A percentile compares a stretch with the other conserved stretches of the same genome.
Evolutionary conservation across 2,888 invertebrate species (phyloP).

Genomic region (Xestoiulus laeticollis): DNA sequence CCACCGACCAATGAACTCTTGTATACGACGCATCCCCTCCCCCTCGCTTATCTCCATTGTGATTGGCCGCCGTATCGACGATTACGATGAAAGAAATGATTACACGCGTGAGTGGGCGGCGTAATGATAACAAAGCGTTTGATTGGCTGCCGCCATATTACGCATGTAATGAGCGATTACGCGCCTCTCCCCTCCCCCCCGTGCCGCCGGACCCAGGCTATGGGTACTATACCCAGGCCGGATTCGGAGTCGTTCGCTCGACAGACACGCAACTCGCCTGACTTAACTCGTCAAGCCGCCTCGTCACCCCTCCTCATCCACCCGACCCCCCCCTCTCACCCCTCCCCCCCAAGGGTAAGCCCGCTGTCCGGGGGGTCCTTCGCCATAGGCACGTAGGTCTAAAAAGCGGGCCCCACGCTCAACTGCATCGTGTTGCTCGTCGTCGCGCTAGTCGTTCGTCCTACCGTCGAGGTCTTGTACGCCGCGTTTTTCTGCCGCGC

Average conservation of each 20-base stretch:
- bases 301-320: neutral
- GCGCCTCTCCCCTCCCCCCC: neutral
- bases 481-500: neutral
- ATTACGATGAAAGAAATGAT: slow-evolving; percentile 45
- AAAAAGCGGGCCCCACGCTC: neutral
- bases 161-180: slow-evolving; percentile 47
- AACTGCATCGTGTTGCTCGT: neutral
- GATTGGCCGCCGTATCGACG: slow-evolving; percentile 1
- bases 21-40: neutral
- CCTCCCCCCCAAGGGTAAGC: neutral
- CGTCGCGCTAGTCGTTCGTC: neutral
- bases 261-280: neutral
- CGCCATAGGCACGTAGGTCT: neutral
- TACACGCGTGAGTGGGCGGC: slow-evolving; percentile 47
- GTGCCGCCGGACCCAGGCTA: neutral
- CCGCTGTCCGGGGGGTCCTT: neutral
- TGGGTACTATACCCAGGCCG: neutral
- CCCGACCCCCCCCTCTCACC: neutral
- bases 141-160: slow-evolving; percentile 47
- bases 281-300: neutral
- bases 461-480: neutral
- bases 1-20: neutral
- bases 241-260: neutral
- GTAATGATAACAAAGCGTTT: slow-evolving; percentile 51
- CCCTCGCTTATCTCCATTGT: neutral